phyloP scores from a whole-genome alignment of 2,113 vertebrate genomes.

The Etheostoma cragini region DNA sequence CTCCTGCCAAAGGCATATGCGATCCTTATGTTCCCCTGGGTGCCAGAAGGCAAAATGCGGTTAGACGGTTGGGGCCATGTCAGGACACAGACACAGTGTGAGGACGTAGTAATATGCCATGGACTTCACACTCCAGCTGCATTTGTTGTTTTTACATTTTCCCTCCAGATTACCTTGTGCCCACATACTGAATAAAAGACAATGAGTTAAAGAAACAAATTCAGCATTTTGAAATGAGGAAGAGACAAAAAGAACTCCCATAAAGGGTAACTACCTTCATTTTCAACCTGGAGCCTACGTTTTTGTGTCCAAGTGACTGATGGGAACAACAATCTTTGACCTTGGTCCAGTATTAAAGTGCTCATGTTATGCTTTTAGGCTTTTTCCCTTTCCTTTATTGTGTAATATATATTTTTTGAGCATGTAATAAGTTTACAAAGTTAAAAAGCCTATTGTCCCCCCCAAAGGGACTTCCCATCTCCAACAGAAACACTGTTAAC shows the following conservation, averaged over 20 bases:
- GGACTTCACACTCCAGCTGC: conserved; percentile 51
- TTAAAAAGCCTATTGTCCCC: too few species aligned
- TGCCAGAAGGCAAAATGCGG: conserved; percentile 61
- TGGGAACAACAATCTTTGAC: too few species aligned
- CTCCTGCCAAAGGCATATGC: conserved; percentile 78
- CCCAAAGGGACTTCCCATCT: too few species aligned
- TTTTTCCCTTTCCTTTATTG: too few species aligned
- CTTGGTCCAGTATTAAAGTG: too few species aligned
- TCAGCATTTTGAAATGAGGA: background rate
- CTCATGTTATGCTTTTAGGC: too few species aligned
- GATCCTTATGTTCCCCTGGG: conserved; percentile 79
- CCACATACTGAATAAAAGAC: conserved; percentile 2
- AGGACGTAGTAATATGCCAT: conserved; percentile 45
- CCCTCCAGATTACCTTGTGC: conserved; percentile 6
- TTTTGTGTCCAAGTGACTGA: too few species aligned
- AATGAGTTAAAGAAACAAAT: conserved; percentile 15
- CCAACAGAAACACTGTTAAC: too few species aligned
- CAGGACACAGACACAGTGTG: conserved; percentile 71
- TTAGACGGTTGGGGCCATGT: conserved; percentile 67
- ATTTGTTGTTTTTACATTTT: conserved; percentile 4
- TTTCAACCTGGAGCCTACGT: too few species aligned
- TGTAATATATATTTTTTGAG: too few species aligned
- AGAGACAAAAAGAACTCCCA: background rate
- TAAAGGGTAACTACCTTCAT: too few species aligned
- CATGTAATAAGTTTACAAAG: too few species aligned